Conservation (phyloP, 2,113 vertebrate species). For the Speoplatyrhinus poulsoni region DNA sequence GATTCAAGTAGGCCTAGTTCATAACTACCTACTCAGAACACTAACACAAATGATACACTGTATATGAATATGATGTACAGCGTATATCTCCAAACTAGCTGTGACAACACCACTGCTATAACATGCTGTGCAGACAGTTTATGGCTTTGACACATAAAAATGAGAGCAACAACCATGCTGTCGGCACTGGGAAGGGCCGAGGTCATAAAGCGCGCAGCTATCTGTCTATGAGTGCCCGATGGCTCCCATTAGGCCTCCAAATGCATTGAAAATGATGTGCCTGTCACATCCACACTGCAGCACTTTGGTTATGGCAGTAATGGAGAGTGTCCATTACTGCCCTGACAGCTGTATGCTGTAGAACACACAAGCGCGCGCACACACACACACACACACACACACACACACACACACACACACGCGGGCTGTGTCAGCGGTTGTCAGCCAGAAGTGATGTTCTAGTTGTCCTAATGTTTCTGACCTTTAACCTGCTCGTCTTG, state of each 20-base stretch:
- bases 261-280: constrained; percentile 47
- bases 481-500: constrained; percentile 3
- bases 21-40: too few species aligned
- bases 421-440: constrained; percentile 26
- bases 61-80: too few species aligned
- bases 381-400: neutral
- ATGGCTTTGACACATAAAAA: constrained; percentile 32
- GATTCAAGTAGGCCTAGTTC: too few species aligned
- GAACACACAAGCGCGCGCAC: too few species aligned
- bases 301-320: constrained; percentile 29
- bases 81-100: neutral
- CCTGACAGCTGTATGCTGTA: constrained; percentile 23
- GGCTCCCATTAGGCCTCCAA: constrained; percentile 50
- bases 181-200: constrained; percentile 30
- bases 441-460: neutral
- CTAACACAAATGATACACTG: too few species aligned
- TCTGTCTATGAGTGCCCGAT: constrained; percentile 48
- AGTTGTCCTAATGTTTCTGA: neutral
- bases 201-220: constrained; percentile 40
- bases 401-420: neutral
- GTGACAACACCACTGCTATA: neutral
- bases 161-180: constrained; percentile 25
- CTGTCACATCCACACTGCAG: constrained; percentile 8
- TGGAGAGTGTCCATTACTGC: constrained; percentile 52
- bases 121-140: constrained; percentile 5